Percentiles rank a stretch among this genome's conserved stretches.
phyloP scores from a whole-genome alignment of 2,888 invertebrate genomes.

The Gasteruption jaculator region DNA sequence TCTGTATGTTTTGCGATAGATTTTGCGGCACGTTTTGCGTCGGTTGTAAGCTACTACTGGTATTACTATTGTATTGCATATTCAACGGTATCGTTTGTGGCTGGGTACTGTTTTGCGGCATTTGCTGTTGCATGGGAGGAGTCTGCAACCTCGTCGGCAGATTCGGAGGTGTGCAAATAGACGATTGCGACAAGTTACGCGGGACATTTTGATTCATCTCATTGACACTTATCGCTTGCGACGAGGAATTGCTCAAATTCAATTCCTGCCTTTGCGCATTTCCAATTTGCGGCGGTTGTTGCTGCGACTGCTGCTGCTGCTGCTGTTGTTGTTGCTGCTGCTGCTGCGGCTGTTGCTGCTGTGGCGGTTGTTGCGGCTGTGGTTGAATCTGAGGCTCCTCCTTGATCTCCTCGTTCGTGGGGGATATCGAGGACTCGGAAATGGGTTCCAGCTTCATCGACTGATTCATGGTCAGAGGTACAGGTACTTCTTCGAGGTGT shows the following conservation, averaged over 20 bases:
- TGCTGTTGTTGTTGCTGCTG: conserved; percentile 17
- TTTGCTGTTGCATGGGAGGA: conserved; percentile 19
- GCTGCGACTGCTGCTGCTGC: conserved; percentile 31
- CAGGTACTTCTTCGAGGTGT: conserved; percentile 35
- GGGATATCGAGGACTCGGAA: conserved; percentile 36
- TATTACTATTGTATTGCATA: conserved; percentile 42
- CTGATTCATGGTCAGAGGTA: conserved; percentile 35
- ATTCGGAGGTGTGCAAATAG: no score
- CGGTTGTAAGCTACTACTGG: no score
- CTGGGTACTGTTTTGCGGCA: conserved; percentile 34
- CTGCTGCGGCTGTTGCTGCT: conserved; percentile 17
- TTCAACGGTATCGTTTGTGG: conserved; percentile 41
- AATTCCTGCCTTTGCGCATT: no score
- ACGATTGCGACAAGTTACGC: conserved; percentile 42
- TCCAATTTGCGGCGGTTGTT: conserved; percentile 26
- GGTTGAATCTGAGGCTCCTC: conserved; percentile 37
- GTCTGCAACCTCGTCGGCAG: conserved; percentile 13
- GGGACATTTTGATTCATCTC: conserved; percentile 39
- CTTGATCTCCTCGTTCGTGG: conserved; percentile 38
- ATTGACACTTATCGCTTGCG: conserved; percentile 25
- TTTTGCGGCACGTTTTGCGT: conserved; percentile 46
- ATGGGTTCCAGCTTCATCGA: conserved; percentile 44
- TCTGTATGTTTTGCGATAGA: conserved; percentile 40
- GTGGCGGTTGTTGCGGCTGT: conserved; percentile 23
- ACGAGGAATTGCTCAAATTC: conserved; percentile 20